Evolutionary conservation across 2,888 invertebrate species (phyloP), one percentile per base, ranked within the genome.

Genomic region (Periphyllus acericola): DNA sequence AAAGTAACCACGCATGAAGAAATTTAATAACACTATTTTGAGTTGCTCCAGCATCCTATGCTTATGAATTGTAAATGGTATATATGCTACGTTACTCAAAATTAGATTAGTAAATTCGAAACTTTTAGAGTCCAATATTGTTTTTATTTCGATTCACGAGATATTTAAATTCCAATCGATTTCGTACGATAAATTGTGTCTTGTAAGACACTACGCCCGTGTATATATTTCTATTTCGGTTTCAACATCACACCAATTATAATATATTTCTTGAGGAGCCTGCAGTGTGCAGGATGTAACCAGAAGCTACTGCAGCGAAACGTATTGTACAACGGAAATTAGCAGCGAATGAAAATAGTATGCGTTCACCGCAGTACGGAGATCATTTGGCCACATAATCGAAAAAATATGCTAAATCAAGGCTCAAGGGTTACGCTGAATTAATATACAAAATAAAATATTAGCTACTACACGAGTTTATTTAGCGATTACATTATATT

Each of bases 1-100:
- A 52, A 32, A 32, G 78, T 78, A 78, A 78, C 78, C 32, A 78
- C 78, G 78, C 78, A 52, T 78, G 29, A 76, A 76, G 60, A 68
- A 68, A 68, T 68, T 29, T 29, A 68, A 68, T 68, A 29, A 68
- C 25, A 68, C 29, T 68, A n/a, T 68, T 46, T 29, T 68, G 29
- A 6, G 60, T 1, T 17, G 29, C n/a, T 68, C 29, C 8, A 11
- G 29, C 9, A 68, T 68, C 25, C 60, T 60, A 4, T 60, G 25
- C 60, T 21, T 25, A 25, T 60, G 60, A 60, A 25, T 21, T 25
- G 60, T 60, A 60, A 60, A 60, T 25, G 60, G 60, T 60, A 60
- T 60, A 8, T 21, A 6, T 9, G 11, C 3, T 17, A 60, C 60
- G 21, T 60, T 60, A 25, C 60, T 60, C 25, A 60, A 60, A 21